phyloP scores from a whole-genome alignment of 2,888 invertebrate species.

The Lithodes maja region DNA sequence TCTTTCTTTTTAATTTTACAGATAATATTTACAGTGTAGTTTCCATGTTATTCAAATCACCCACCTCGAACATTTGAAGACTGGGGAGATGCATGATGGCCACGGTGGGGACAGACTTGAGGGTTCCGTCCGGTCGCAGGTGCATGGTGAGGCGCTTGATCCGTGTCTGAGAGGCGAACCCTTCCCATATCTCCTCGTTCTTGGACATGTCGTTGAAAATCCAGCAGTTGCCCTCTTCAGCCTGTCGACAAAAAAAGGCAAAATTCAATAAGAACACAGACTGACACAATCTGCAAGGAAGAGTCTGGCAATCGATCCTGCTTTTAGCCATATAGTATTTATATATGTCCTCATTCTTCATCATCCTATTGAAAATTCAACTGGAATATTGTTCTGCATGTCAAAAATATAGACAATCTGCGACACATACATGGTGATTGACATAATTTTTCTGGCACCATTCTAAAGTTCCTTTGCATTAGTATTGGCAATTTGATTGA shows the following conservation, averaged over 20 bases:
- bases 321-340: too few relatives aligned
- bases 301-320: too few relatives aligned
- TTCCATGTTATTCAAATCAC: conserved; percentile 71
- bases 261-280: too few relatives aligned
- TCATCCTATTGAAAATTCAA: too few relatives aligned
- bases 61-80: conserved; percentile 58
- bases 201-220: conserved; percentile 64
- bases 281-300: neutral
- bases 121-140: conserved; percentile 69
- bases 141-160: conserved; percentile 65
- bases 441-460: too few relatives aligned
- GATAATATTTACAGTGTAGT: neutral
- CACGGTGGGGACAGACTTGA: conserved; percentile 56
- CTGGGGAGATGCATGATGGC: conserved; percentile 63
- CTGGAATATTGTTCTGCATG: too few relatives aligned
- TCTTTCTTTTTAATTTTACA: too few relatives aligned
- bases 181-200: conserved; percentile 62
- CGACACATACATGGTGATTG: too few relatives aligned
- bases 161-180: conserved; percentile 58
- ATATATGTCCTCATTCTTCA: too few relatives aligned
- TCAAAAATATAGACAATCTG: too few relatives aligned
- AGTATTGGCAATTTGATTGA: too few relatives aligned
- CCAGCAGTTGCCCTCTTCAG: conserved; percentile 67
- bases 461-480: too few relatives aligned
- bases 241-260: conserved; percentile 19